A percentile compares a stretch with the other conserved stretches of the same genome.
Evolutionary conservation across 2,113 vertebrate species (phyloP).

Genomic region (Blennius ocellaris): DNA sequence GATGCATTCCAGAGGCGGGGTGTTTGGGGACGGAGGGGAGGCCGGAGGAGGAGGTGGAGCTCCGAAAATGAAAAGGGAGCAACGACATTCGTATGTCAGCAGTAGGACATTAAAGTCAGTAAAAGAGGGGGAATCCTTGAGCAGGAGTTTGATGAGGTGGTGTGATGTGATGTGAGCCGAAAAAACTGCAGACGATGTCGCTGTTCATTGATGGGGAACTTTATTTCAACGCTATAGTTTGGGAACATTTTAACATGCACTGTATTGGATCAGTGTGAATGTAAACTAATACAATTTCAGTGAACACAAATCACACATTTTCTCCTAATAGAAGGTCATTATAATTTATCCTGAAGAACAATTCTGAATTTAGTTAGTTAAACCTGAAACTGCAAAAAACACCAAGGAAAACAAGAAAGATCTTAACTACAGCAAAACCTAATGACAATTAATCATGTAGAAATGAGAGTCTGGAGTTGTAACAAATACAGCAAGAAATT

Average conservation of each 20-base stretch:
- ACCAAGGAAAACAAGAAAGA: too few relatives aligned
- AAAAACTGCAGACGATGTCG: constrained; percentile 15
- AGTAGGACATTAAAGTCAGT: constrained; percentile 66
- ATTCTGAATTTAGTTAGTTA: too few relatives aligned
- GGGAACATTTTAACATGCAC: too few relatives aligned
- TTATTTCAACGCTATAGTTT: too few relatives aligned
- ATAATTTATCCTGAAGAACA: too few relatives aligned
- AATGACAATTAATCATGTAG: too few relatives aligned
- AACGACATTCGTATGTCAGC: constrained; percentile 68
- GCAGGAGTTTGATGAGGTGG: constrained; percentile 49
- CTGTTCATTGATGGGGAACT: background rate
- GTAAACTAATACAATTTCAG: background rate
- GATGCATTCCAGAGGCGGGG: constrained; percentile 42
- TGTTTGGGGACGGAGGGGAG: constrained; percentile 47
- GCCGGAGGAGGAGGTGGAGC: constrained; percentile 35
- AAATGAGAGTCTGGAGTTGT: too few relatives aligned
- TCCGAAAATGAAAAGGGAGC: constrained; percentile 53
- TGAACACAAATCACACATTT: too few relatives aligned
- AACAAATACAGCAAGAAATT: too few relatives aligned
- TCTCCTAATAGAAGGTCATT: too few relatives aligned
- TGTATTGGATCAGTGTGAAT: background rate
- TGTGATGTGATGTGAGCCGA: constrained; percentile 41
- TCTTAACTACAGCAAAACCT: too few relatives aligned
- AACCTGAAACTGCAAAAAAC: too few relatives aligned
- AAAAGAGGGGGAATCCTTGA: constrained; percentile 26